Percentiles rank a stretch among this genome's conserved stretches.
These are phyloP conservation scores for Chrysotoxum bicinctum DNA, from an alignment of 2,888 invertebrate genomes.

Conservation along the genomic window DNA sequence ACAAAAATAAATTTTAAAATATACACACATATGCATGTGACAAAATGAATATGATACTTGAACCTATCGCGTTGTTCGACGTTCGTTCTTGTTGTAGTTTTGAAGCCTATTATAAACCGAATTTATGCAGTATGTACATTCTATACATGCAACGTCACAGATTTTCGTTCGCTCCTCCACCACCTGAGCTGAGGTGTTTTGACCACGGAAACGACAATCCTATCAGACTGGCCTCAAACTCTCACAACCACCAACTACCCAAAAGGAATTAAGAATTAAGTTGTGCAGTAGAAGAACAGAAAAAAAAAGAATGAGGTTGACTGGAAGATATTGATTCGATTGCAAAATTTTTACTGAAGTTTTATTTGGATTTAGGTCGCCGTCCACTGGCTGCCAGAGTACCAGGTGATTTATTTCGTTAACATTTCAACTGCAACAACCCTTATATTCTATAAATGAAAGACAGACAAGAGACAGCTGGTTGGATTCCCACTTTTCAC, in stretches of 20 bases:
- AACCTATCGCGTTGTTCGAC: background rate
- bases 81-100: background rate
- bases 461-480: conserved; percentile 44
- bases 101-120: conserved; percentile 20
- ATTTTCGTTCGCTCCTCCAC: background rate
- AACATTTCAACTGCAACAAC: conserved; percentile 7
- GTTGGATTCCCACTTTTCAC: conserved; percentile 26
- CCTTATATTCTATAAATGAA: conserved; percentile 14
- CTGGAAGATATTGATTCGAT: conserved; percentile 62
- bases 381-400: background rate
- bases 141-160: background rate
- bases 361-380: conserved; percentile 45
- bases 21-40: conserved; percentile 28
- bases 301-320: conserved; percentile 37
- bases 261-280: conserved; percentile 49
- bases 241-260: background rate
- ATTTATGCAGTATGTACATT: conserved; percentile 22
- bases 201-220: conserved; percentile 34
- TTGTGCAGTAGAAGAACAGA: background rate
- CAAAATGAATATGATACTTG: conserved; percentile 43
- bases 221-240: background rate
- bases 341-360: conserved; percentile 20
- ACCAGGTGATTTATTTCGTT: conserved; percentile 30
- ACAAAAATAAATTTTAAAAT: conserved; percentile 29
- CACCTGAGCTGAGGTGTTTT: background rate